phyloP scores from a whole-genome alignment of 2,113 vertebrate species.

The Oryzias javanicus region DNA sequence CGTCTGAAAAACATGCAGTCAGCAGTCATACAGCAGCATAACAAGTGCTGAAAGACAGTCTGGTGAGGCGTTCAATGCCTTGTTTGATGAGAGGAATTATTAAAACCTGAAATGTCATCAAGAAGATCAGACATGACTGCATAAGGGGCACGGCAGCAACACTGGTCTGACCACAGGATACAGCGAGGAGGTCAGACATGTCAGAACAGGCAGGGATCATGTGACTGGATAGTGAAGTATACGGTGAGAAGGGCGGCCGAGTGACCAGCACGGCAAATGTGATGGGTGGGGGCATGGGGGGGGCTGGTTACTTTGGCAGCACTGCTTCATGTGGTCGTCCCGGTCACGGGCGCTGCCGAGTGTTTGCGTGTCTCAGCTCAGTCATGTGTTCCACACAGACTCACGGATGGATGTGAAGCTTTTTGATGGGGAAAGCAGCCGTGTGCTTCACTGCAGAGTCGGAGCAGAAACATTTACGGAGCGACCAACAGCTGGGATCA shows the following conservation, averaged over 20 bases:
- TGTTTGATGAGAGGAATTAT: background rate
- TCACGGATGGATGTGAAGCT: too few relatives aligned
- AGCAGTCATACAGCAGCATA: background rate
- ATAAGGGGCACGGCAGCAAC: background rate
- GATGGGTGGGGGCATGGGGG: slow-evolving; percentile 14
- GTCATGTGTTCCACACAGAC: too few relatives aligned
- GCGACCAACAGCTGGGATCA: too few relatives aligned
- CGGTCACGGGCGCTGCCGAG: too few relatives aligned
- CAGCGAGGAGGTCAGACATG: slow-evolving; percentile 14
- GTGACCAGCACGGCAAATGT: slow-evolving; percentile 38
- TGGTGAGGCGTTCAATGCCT: slow-evolving; percentile 21
- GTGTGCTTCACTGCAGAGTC: too few relatives aligned
- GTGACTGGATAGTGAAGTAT: slow-evolving; percentile 13
- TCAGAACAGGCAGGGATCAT: slow-evolving; percentile 27
- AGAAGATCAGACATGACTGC: background rate
- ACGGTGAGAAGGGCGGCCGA: background rate
- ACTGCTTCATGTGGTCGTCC: slow-evolving; percentile 25
- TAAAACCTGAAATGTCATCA: background rate
- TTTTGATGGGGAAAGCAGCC: too few relatives aligned
- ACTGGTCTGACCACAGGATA: slow-evolving; percentile 14
- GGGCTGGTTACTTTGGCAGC: slow-evolving; percentile 9
- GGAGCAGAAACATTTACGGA: too few relatives aligned
- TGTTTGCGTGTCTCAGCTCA: background rate
- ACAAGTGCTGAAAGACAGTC: background rate
- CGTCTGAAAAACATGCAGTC: slow-evolving; percentile 67